Evolutionary conservation across 2,888 invertebrate species (phyloP).

Genomic region (Unio pictorum): DNA sequence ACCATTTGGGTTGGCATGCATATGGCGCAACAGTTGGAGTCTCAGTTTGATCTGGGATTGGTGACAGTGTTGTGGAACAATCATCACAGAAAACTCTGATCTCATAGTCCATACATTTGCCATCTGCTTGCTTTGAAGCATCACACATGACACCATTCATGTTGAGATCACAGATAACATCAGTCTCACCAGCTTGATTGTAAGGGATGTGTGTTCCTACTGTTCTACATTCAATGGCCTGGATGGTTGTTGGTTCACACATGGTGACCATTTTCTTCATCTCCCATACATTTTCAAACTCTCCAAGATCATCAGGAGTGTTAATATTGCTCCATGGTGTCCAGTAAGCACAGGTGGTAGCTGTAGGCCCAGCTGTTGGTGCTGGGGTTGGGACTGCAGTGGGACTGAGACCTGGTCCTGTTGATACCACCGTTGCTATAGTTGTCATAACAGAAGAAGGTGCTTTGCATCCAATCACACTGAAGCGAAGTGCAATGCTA

Average conservation of each 20-base stretch:
- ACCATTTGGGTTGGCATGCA: constrained; percentile 32
- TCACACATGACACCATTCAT: constrained; percentile 22
- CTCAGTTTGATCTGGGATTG: constrained; percentile 33
- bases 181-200: constrained; percentile 78
- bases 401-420: constrained; percentile 12
- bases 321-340: constrained; percentile 58
- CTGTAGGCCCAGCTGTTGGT: constrained; percentile 8
- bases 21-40: constrained; percentile 10
- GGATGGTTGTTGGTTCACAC: constrained; percentile 32
- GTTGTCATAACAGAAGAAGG: constrained; percentile 40
- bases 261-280: constrained; percentile 40
- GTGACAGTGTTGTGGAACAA: constrained; percentile 23
- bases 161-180: constrained; percentile 55
- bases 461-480: constrained; percentile 51
- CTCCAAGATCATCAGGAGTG: constrained; percentile 39
- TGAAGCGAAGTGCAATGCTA: constrained; percentile 51
- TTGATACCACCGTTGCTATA: constrained; percentile 11
- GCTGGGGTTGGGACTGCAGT: constrained; percentile 3
- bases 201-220: constrained; percentile 40
- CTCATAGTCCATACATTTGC: constrained; percentile 62
- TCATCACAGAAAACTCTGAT: constrained; percentile 64
- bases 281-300: constrained; percentile 45
- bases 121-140: constrained; percentile 35
- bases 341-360: constrained; percentile 53
- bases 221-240: constrained; percentile 43